Evolutionary conservation across 2,888 invertebrate species (phyloP).

Genomic region (Diarsia mendica): DNA sequence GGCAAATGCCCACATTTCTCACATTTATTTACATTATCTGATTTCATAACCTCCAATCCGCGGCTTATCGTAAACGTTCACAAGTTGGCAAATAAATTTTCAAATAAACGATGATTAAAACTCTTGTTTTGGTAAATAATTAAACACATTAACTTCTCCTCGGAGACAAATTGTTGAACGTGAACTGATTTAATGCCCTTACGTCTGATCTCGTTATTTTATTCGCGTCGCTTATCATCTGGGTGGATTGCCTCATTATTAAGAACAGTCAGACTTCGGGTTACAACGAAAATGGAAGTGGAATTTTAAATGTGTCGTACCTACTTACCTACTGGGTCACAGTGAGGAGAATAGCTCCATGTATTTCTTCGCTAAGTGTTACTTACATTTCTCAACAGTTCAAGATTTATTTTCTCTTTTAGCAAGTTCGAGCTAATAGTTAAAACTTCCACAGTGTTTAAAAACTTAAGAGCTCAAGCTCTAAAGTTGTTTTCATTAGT

Average conservation of each 20-base stretch:
- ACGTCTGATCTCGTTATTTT: slow-evolving; percentile 51
- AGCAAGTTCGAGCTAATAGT: slow-evolving; percentile 58
- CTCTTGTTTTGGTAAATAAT: slow-evolving; percentile 68
- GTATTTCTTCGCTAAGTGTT: slow-evolving; percentile 36
- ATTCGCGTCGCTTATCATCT: slow-evolving; percentile 32
- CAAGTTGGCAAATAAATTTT: slow-evolving; percentile 45
- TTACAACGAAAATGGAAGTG: not conserved
- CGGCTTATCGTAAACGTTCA: slow-evolving; percentile 39
- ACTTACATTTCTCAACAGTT: slow-evolving; percentile 22
- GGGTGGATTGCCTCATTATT: slow-evolving; percentile 31
- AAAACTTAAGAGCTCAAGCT: slow-evolving; percentile 49
- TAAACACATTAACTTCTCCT: slow-evolving; percentile 69
- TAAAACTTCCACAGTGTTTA: slow-evolving; percentile 50
- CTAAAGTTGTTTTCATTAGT: slow-evolving; percentile 63
- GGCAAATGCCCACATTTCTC: slow-evolving; percentile 53
- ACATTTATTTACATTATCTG: slow-evolving; percentile 55
- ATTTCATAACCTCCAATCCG: slow-evolving; percentile 51
- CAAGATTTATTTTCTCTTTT: slow-evolving; percentile 43
- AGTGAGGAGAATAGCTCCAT: not conserved
- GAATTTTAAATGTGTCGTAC: not conserved
- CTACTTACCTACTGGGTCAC: not conserved
- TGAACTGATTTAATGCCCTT: slow-evolving; percentile 65
- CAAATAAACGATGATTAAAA: slow-evolving; percentile 69
- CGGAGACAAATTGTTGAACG: slow-evolving; percentile 67
- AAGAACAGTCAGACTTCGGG: not conserved